These are phyloP conservation scores for Malacoraja senta DNA, from an alignment of 2,797 vertebrate species.

Conservation along the genomic window DNA sequence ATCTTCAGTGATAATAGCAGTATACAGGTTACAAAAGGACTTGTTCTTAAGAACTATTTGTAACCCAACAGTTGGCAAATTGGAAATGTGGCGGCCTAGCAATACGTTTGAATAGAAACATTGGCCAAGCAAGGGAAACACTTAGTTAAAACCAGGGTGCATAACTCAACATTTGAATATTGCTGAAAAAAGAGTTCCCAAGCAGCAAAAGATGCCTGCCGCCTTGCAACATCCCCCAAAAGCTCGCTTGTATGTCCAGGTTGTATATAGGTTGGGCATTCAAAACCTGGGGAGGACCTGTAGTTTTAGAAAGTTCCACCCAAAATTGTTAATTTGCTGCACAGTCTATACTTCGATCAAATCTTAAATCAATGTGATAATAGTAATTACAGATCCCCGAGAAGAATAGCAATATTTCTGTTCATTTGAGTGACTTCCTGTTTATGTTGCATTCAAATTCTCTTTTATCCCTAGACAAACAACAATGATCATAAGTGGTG, in stretches of 20 bases:
- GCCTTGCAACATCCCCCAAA: no score
- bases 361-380: neutral
- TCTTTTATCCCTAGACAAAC: neutral
- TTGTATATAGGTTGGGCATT: no score
- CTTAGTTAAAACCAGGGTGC: no score
- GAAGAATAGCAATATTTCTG: neutral
- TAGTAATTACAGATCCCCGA: neutral
- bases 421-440: neutral
- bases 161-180: no score
- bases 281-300: neutral
- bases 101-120: no score
- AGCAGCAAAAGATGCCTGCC: no score
- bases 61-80: no score
- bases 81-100: no score
- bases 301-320: neutral
- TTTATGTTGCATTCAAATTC: neutral
- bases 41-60: no score
- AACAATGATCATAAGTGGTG: neutral
- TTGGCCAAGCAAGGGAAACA: no score
- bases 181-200: no score
- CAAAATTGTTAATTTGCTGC: neutral
- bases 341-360: neutral
- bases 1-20: neutral
- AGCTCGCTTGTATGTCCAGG: no score
- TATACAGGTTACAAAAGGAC: neutral